These are phyloP conservation scores for Leptogaster cylindrica DNA, from an alignment of 2,888 invertebrate genomes.

Conservation along the genomic window DNA sequence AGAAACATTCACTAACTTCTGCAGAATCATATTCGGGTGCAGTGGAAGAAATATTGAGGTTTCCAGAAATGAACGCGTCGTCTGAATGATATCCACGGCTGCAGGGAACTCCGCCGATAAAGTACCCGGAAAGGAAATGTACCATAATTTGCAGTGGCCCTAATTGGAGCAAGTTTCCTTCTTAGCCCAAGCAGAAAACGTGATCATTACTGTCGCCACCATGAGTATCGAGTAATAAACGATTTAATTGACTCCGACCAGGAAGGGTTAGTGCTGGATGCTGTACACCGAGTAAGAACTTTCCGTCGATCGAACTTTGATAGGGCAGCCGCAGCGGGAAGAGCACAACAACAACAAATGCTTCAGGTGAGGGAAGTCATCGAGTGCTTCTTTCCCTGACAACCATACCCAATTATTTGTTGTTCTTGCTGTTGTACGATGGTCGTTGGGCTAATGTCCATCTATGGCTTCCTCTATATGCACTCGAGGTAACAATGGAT, in stretches of 20 bases:
- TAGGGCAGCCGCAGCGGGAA: too few species aligned
- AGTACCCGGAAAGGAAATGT: background rate
- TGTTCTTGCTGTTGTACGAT: background rate
- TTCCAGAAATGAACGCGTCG: background rate
- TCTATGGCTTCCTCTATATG: slow-evolving; percentile 9
- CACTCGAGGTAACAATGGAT: slow-evolving; percentile 16
- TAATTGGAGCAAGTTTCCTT: slow-evolving; percentile 2
- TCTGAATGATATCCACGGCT: background rate
- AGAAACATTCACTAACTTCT: background rate
- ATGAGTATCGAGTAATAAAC: slow-evolving; percentile 15
- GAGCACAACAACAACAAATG: background rate
- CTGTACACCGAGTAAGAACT: too few species aligned
- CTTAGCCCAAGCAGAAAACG: slow-evolving; percentile 2
- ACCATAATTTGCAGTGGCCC: background rate
- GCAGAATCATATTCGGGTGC: background rate
- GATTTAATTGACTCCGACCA: slow-evolving; percentile 12
- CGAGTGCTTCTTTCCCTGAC: background rate
- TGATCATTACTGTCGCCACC: slow-evolving; percentile 14
- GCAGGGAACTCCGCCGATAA: background rate
- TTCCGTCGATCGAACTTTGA: too few species aligned
- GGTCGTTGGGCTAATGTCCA: slow-evolving; percentile 13
- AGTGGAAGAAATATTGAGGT: too few species aligned
- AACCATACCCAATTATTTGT: background rate
- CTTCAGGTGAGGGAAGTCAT: background rate
- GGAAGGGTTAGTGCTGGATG: background rate